Base-by-base conservation (phyloP, 2,888 invertebrate genomes). In the Lepidocyrtinus sp. region DNA sequence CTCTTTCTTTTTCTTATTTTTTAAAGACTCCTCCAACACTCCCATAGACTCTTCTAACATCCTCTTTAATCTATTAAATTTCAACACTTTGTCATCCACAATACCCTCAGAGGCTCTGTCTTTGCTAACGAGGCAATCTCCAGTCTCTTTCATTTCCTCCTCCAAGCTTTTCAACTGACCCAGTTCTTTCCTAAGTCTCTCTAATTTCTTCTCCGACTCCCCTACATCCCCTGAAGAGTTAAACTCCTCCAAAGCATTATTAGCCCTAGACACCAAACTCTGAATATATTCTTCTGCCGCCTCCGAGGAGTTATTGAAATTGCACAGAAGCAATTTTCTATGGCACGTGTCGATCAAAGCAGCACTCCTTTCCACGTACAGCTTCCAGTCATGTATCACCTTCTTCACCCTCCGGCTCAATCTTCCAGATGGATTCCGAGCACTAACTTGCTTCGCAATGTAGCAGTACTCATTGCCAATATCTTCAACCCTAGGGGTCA, bases 401-500 rank as follows among this genome's bases (percentile, higher is more conserved):
- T 73, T 76, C 59, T 84, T 85, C 24, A 86, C 85, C 9, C 84
- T 67, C 24, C 75, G 71, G 65, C 84, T 82, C 27, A 85, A 63
- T 21, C 75, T 78, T 61, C 85, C 82, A 3, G 77, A 65, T 7
- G 84, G 71, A 68, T 75, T 63, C 12, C 71, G 59, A 7, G 83
- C 63, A 21, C 82, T 82, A 9, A 86, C 81, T 71, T 85, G 82
- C 19, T 84, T 84, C 7, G 83, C 80, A 7, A 85, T 64, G 65
- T 78, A 85, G 59, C 76, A 82, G 64, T 84, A 85, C 50, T 84
- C 83, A 27, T 86, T 86, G 15, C 81, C 76, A 19, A 85, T 67
- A 68, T 86, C 86, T 73, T 86, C 82, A 25, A 86, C 82, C 61
- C 80, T 84, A 0, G 85, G 82, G 25, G 83, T 63, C n/a, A 86